Base-by-base conservation (phyloP, 2,888 invertebrate genomes). In the Eilema griseolum region DNA sequence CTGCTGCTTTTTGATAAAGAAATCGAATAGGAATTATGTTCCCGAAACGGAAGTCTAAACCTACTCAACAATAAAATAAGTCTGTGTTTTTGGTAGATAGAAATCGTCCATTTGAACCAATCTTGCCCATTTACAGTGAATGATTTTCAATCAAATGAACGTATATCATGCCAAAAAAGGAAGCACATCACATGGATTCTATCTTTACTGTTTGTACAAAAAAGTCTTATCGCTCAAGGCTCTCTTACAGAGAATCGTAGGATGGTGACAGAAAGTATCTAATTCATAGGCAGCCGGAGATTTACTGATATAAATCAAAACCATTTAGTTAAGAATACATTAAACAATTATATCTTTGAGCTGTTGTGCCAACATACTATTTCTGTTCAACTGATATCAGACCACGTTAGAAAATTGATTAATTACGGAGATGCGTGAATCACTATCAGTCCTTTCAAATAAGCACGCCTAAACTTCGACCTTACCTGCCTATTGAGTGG, bases 381-480 rank as follows among this genome's bases (percentile, higher is more conserved):
- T 52, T 52, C n/a, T 2, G 52, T 52, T 26, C 23, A 37, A 37
- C 5, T 24, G 10, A 23, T 7, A 37, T 41, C 16, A 31, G 28
- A 12, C 7, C 12, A 65, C n/a, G 2, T 20, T n/a, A 12, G 31
- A 52, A 52, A 52, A 65, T 31, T 31, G 28, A 56, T 56, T 11
- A 41, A 41, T 37, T 31, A 28, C 46, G 28, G 60, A 65, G 73
- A 69, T 66, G 59, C 63, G 60, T 72, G 67, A 61, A 88, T 89
- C 86, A 86, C 83, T 86, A 85, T 85, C 88, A 84, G 83, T 81
- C 80, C 78, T 89, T 90, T 85, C 86, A 86, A 88, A 85, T 76
- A 79, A 80, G 71, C 73, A 87, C 85, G 85, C 83, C 86, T 87
- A 88, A 88, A 86, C 85, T 85, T 84, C 86, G 90, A 88, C 92